phyloP scores from a whole-genome alignment of 2,113 vertebrate genomes.

The Centropristis striata region DNA sequence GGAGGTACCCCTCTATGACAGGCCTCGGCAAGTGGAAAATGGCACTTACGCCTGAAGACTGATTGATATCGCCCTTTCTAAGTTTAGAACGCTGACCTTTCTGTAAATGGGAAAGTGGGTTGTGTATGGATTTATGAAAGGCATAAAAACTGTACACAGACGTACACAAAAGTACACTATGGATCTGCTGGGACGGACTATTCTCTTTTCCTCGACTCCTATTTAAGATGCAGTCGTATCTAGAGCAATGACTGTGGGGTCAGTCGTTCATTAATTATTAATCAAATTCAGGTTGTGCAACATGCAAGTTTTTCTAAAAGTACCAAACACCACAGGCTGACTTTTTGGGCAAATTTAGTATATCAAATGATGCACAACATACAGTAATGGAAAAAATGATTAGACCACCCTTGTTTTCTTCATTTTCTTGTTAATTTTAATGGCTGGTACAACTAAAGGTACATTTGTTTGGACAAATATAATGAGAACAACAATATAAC shows the following conservation, averaged over 20 bases:
- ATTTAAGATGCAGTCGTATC: not conserved
- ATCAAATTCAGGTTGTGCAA: slow-evolving; percentile 26
- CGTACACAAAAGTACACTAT: not conserved
- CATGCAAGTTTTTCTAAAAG: not conserved
- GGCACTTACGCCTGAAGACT: slow-evolving; percentile 17
- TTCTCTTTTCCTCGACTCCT: not conserved
- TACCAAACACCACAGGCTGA: not conserved
- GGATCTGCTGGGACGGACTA: not conserved
- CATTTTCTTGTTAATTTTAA: too few relatives aligned
- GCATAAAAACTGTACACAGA: not conserved
- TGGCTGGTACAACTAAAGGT: too few relatives aligned
- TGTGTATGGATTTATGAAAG: slow-evolving; percentile 24
- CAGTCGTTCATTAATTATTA: not conserved
- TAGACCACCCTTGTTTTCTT: too few relatives aligned
- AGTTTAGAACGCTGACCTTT: slow-evolving; percentile 28
- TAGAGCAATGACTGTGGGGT: not conserved
- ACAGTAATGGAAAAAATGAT: too few relatives aligned
- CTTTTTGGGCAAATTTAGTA: not conserved
- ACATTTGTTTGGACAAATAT: too few relatives aligned
- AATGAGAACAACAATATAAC: too few relatives aligned
- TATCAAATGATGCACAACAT: not conserved
- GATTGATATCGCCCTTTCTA: slow-evolving; percentile 29
- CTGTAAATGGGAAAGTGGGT: slow-evolving; percentile 26
- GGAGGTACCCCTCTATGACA: slow-evolving; percentile 43
- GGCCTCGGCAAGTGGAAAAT: slow-evolving; percentile 13